These are phyloP conservation scores for Poecilia picta DNA, from an alignment of 2,797 vertebrate genomes.

Conservation along the genomic window DNA sequence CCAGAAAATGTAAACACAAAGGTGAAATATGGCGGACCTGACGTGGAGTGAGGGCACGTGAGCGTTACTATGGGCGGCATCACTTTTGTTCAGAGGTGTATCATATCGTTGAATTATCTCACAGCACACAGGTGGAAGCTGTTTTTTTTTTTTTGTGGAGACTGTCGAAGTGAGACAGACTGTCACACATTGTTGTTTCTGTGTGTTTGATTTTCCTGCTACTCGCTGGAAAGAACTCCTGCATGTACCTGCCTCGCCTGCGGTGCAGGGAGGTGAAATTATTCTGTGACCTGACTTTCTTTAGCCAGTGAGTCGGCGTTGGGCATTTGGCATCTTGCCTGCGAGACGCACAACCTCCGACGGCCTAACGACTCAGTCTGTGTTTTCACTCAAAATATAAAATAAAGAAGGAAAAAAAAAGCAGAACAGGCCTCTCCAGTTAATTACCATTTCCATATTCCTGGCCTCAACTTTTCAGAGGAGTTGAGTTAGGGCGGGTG, in stretches of 20 bases:
- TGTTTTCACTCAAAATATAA: constrained; percentile 90
- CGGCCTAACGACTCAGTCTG: constrained; percentile 68
- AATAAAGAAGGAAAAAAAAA: constrained; percentile 34
- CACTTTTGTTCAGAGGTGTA: constrained; percentile 41
- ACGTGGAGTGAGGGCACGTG: constrained; percentile 34
- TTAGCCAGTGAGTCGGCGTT: constrained; percentile 35
- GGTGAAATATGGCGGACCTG: constrained; percentile 56
- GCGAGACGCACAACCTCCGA: constrained; percentile 48
- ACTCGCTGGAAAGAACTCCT: constrained; percentile 86
- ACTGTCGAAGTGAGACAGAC: constrained; percentile 27
- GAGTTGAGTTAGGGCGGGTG: constrained; percentile 39
- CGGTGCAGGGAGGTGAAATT: constrained; percentile 90
- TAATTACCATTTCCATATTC: constrained; percentile 92
- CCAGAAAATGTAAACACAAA: constrained; percentile 68
- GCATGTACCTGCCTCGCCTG: constrained; percentile 85
- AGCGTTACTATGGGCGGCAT: constrained; percentile 37
- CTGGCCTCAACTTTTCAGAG: constrained; percentile 77
- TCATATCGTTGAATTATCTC: constrained; percentile 63
- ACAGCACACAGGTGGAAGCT: constrained; percentile 60
- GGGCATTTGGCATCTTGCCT: constrained; percentile 47
- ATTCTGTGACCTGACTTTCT: constrained; percentile 73
- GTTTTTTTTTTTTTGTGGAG: not conserved
- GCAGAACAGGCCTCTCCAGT: constrained; percentile 84
- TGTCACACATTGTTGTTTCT: constrained; percentile 34
- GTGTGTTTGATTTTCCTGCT: constrained; percentile 63